Percentiles rank a stretch among this genome's conserved stretches.
Evolutionary conservation across 64 coral and sea anemone species (phyloP).

Genomic region (Porites australiensis): DNA sequence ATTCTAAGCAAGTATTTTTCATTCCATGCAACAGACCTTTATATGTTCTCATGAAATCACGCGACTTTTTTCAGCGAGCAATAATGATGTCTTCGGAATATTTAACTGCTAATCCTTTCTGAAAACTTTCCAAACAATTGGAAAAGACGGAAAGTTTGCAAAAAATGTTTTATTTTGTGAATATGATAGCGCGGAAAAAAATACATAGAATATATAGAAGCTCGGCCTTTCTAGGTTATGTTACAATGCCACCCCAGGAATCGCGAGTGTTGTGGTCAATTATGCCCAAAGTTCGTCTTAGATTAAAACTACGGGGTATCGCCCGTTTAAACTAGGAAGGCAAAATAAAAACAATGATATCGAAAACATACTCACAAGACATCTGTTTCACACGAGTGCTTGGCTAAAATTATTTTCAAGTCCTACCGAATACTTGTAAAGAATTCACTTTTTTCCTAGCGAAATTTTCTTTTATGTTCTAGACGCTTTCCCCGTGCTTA

Average conservation of each 20-base stretch:
- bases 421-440: not conserved
- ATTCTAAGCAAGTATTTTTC: not conserved
- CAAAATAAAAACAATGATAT: constrained; percentile 7
- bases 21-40: not conserved
- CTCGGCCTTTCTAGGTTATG: not conserved
- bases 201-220: not conserved
- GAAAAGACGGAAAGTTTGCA: too few relatives aligned
- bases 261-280: constrained; percentile 28
- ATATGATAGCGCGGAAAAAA: too few relatives aligned
- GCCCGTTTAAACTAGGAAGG: not conserved
- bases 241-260: not conserved
- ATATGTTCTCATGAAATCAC: not conserved
- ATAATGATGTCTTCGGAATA: too few relatives aligned
- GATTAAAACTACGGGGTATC: constrained; percentile 40
- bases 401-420: not conserved
- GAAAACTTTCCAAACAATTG: too few relatives aligned
- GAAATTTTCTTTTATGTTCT: not conserved
- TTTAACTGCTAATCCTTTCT: too few relatives aligned
- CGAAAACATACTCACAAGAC: constrained; percentile 1
- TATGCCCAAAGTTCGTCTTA: constrained; percentile 1
- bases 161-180: too few relatives aligned
- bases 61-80: too few relatives aligned
- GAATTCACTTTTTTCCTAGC: too few relatives aligned
- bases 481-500: not conserved
- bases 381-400: not conserved